These are phyloP conservation scores for Holacanthella duospinosa DNA, from an alignment of 2,888 invertebrate genomes.

Conservation along the genomic window DNA sequence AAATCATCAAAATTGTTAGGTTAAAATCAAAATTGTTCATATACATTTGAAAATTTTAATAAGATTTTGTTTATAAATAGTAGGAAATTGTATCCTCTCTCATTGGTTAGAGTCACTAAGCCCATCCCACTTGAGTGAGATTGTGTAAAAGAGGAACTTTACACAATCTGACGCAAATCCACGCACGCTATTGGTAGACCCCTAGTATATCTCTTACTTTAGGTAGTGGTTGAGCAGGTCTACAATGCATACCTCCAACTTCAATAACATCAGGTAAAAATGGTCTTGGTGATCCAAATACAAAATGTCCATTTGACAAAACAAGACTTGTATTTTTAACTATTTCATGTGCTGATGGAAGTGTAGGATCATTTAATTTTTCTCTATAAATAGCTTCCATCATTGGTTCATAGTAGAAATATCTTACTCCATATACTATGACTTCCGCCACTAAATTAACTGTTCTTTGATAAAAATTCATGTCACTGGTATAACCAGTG, in stretches of 20 bases:
- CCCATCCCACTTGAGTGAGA: no score
- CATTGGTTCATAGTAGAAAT: conserved; percentile 1
- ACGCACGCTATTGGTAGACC: no score
- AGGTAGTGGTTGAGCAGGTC: conserved; percentile 58
- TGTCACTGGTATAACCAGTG: conserved; percentile 2
- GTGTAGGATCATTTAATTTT: conserved; percentile 2
- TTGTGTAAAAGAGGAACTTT: no score
- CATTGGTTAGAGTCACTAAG: no score
- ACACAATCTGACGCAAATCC: no score
- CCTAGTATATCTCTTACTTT: no score
- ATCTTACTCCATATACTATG: neutral
- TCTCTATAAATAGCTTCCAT: conserved; percentile 12
- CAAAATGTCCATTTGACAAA: conserved; percentile 34
- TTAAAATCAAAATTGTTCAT: neutral
- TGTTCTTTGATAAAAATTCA: conserved; percentile 14
- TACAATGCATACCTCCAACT: conserved; percentile 47
- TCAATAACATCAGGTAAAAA: conserved; percentile 33
- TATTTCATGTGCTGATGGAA: conserved; percentile 31
- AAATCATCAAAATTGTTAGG: neutral
- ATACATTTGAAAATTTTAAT: no score
- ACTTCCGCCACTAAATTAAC: neutral
- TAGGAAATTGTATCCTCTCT: no score
- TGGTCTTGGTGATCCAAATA: conserved; percentile 26
- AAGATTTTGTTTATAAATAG: no score
- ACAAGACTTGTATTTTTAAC: conserved; percentile 33